Evolutionary conservation across 1,140 invertebrate genomes (phyloP).

Genomic region (Antheraea pernyi): DNA sequence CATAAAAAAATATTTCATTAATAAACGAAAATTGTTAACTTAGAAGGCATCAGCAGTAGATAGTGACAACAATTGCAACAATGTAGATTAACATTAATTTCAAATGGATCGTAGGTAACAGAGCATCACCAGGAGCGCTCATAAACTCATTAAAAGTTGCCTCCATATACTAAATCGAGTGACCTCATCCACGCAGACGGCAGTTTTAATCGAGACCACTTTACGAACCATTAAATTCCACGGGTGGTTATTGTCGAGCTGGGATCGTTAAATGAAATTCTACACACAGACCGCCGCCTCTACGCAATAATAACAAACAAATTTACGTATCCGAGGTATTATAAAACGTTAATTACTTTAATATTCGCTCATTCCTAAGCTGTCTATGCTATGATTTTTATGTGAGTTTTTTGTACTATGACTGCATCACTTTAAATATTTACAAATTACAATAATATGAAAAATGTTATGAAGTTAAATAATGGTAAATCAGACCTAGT

Average conservation of each 20-base stretch:
- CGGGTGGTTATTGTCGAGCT: slow-evolving; percentile 57
- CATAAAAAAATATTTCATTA: neutral
- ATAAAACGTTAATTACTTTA: neutral
- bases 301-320: slow-evolving; percentile 22
- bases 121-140: slow-evolving; percentile 28
- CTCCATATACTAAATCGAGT: slow-evolving; percentile 51
- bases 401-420: too few relatives aligned
- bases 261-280: slow-evolving; percentile 63
- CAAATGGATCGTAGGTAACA: slow-evolving; percentile 1
- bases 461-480: too few relatives aligned
- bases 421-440: too few relatives aligned
- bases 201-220: slow-evolving; percentile 63
- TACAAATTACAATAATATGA: too few relatives aligned
- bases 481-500: too few relatives aligned
- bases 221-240: slow-evolving; percentile 59
- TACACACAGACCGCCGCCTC: slow-evolving; percentile 37
- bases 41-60: neutral
- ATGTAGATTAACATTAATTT: neutral
- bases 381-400: too few relatives aligned
- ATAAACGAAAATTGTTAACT: neutral
- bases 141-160: slow-evolving; percentile 71
- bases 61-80: neutral
- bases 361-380: too few relatives aligned
- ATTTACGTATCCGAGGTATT: slow-evolving; percentile 23
- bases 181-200: slow-evolving; percentile 54